Base-by-base conservation (phyloP, 2,797 vertebrate genomes). In the Morus bassanus region DNA sequence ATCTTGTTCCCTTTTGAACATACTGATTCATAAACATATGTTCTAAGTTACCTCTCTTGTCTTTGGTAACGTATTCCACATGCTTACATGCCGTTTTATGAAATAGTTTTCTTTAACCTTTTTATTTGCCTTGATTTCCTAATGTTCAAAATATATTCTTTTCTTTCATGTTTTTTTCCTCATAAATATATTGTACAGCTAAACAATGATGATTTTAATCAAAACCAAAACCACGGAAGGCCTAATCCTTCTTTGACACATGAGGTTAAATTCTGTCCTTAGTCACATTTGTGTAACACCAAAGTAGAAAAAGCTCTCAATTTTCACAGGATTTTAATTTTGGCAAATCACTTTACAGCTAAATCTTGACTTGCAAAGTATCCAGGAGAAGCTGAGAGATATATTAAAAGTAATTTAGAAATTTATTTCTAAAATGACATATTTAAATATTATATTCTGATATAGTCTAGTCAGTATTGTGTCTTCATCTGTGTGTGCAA, bases 31-130 rank as follows among this genome's bases (percentile, higher is more conserved):
- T 93, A 96, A 97, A 96, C 96, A 97, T 97, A 93, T 98, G 97
- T 97, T 97, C 88, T 94, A 96, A 95, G 97, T 98, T 98, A 97
- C 95, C 96, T 97, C 84, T 96, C 96, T 97, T 98, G 91, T 98
- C 96, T 96, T 94, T 93, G 89, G 91, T 98, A 98, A 98, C 72
- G 35, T 94, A 95, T 97, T 95, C 97, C 98, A 97, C 96, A 97
- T 97, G 97, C 61, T 85, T 85, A 67, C 96, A 95, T 90, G 87
- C 90, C 91, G 73, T 97, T 97, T 97, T 97, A 96, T 95, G 88
- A 97, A 98, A 96, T 93, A 80, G 80, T 95, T 97, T 97, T 93
- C 91, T 96, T 96, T 97, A 96, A 97, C 96, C 96, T 94, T 97
- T 97, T 88, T 97, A 96, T 98, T 98, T 97, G 95, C 97, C 80